Evolutionary conservation across 2,888 invertebrate genomes (phyloP), one percentile per base, ranked within the genome.

Genomic region (Gnatocerus cornutus): DNA sequence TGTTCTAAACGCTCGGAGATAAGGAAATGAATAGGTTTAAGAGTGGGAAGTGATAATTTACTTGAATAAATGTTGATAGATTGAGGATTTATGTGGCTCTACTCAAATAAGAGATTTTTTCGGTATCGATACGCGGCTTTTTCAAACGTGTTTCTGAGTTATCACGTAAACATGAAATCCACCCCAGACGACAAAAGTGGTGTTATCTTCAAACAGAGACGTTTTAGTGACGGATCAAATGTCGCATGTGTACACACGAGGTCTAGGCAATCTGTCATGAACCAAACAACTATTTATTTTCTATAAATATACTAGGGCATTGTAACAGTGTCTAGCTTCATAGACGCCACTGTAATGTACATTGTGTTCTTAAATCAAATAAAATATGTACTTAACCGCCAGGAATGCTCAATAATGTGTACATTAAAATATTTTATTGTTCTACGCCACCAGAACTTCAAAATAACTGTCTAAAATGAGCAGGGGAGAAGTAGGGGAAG

Each of bases 161-260:
- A 37, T 37, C 37, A n/a, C 37, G 37, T 14, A 14, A 45, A 59
- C 37, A 33, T 21, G 10, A 45, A 16, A 56, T 48, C 10, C 48
- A 59, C 37, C 46, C 59, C 39, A 27, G 6, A 29, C 14, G 30
- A 43, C 29, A 50, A n/a, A 27, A 63, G 65, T 68, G 59, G 56
- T 68, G 50, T 68, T 59, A 65, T 73, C 71, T 70, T 74, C 73
- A 76, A 74, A 76, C 74, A 76, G 72, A 73, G 71, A 73, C 73
- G 65, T 75, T 74, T 74, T 71, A 75, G 71, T 69, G 68, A 53
- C 61, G 66, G 71, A 72, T 76, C 73, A 53, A 68, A 63, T 75
- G 68, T 69, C 74, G 64, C 73, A 71, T 74, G 68, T 73, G 73
- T 73, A 72, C 76, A 74, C 72, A 75, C 58, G 53, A 50, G 53